Evolutionary conservation across 2,888 invertebrate genomes (phyloP), one percentile per base, ranked within the genome.

Genomic region (Aricia artaxerxes): DNA sequence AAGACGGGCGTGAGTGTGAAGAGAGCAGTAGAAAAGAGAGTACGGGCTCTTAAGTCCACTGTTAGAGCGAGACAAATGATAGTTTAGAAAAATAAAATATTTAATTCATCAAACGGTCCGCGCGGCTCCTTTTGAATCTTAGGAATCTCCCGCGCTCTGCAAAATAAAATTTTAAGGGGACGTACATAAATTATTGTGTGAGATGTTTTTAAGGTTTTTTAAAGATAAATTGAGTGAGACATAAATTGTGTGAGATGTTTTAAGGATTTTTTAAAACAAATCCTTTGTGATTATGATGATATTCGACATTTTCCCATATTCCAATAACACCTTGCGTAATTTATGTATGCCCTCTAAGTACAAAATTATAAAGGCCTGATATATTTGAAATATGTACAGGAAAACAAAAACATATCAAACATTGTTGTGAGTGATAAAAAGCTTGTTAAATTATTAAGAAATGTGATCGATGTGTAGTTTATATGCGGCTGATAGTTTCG

Each of bases 371-470:
- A 31, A 64, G 24, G 31, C 64, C 64, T 31, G 31, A 64, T 64
- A 24, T 24, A 64, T 31, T 31, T 31, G 31, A 4, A 64, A 64
- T 64, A 64, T 64, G 24, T 64, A 64, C 64, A 64, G 64, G 64
- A 64, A 64, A 31, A 64, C 64, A 4, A 64, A 64, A 64, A 64
- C 64, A 64, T 64, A 64, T 64, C 64, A 64, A 64, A 64, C 24
- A 31, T 64, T 64, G 31, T 31, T 64, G 31, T 64, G 11, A 64
- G 64, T 11, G 9, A 57, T 57, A 57, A 11, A 61, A 64, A 9
- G 64, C 64, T 64, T 64, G 64, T 64, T 64, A 4, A 60, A 6
- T 11, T 31, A 61, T 24, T n/a, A 9, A 64, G 0, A 24, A 2
- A 24, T 24, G 31, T 64, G 11, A 64, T 64, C 9, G 64, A 31